phyloP scores from a whole-genome alignment of 2,797 vertebrate genomes.

The Parauchenoglanis ngamensis region DNA sequence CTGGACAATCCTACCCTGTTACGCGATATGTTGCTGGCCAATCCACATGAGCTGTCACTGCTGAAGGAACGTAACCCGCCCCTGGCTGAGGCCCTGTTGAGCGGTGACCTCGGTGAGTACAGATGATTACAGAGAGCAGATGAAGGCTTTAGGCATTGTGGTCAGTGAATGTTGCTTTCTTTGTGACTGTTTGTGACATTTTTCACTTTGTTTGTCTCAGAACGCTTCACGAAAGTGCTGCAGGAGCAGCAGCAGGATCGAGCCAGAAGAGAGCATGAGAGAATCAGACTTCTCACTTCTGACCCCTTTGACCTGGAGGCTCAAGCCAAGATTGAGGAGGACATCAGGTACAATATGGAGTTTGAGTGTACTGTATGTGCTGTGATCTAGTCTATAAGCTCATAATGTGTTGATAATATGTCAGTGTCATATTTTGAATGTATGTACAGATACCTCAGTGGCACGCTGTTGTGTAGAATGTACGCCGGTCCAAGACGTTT shows the following conservation, averaged over 20 bases:
- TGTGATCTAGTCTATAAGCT: neutral
- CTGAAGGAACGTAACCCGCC: conserved; percentile 96
- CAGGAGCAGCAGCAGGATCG: conserved; percentile 95
- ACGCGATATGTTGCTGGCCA: conserved; percentile 93
- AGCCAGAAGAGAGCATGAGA: conserved; percentile 90
- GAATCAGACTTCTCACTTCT: conserved; percentile 92
- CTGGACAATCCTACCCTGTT: conserved; percentile 92
- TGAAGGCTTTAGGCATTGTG: neutral
- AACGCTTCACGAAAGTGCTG: conserved; percentile 93
- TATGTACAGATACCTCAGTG: neutral
- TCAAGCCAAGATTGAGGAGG: conserved; percentile 98
- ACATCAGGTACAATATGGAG: conserved; percentile 83
- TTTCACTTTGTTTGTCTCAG: conserved; percentile 65
- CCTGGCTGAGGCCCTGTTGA: conserved; percentile 92
- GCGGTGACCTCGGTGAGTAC: conserved; percentile 89
- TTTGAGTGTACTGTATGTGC: neutral
- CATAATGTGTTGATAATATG: neutral
- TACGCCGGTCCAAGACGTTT: neutral
- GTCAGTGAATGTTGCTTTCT: neutral
- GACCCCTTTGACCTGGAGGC: conserved; percentile 98
- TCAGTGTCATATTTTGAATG: neutral
- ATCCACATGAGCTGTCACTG: conserved; percentile 95
- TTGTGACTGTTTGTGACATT: neutral
- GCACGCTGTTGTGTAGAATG: neutral
- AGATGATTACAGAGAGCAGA: neutral